Conservation (phyloP, 2,797 vertebrate species). For the Sebastes ruberrimus region DNA sequence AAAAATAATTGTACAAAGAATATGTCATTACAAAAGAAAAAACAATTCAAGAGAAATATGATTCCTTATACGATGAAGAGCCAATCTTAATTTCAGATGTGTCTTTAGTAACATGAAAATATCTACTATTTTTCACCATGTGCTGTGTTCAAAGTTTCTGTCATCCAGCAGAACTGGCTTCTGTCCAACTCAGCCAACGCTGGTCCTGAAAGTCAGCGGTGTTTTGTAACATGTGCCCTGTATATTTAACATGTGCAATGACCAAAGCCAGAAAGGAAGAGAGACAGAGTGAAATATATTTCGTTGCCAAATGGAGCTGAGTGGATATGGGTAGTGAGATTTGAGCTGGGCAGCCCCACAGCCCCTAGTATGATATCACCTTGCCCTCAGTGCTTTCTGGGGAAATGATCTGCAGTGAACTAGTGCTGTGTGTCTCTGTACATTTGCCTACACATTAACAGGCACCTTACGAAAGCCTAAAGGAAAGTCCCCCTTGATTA, state of each 20-base stretch:
- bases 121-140: slow-evolving; percentile 20
- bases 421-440: slow-evolving; percentile 70
- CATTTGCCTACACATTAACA: slow-evolving; percentile 76
- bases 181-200: slow-evolving; percentile 10
- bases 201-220: slow-evolving; percentile 26
- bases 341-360: slow-evolving; percentile 58
- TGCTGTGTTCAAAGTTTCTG: slow-evolving; percentile 20
- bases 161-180: slow-evolving; percentile 22
- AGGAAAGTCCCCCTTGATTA: slow-evolving; percentile 77
- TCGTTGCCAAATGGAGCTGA: slow-evolving; percentile 52
- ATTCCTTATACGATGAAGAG: neutral
- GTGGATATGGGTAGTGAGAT: slow-evolving; percentile 57
- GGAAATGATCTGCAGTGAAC: slow-evolving; percentile 64
- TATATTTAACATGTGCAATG: slow-evolving; percentile 58
- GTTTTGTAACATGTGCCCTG: slow-evolving; percentile 42
- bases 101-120: slow-evolving; percentile 10
- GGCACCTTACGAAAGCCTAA: slow-evolving; percentile 66
- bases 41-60: neutral
- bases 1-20: neutral
- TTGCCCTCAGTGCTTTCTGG: slow-evolving; percentile 60
- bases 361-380: slow-evolving; percentile 71
- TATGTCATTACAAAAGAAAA: neutral
- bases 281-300: slow-evolving; percentile 46
- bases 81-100: neutral
- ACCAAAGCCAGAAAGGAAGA: slow-evolving; percentile 60